Evolutionary conservation across 2,113 vertebrate genomes (phyloP), one percentile per base, ranked within the genome.

Genomic region (Syngnathus floridae): DNA sequence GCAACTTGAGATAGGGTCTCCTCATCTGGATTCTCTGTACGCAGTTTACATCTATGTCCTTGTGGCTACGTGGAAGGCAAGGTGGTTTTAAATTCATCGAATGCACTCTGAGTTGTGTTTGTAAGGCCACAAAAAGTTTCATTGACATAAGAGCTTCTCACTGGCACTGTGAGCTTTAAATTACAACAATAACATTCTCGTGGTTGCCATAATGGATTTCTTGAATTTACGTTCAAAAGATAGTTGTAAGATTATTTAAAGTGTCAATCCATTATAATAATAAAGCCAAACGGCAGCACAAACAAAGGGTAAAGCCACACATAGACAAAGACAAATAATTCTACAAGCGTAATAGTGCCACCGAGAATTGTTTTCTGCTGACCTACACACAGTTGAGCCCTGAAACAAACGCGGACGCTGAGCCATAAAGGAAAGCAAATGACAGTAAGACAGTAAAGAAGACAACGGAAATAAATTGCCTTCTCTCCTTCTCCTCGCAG

Each of bases 301-400:
- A 45, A 45, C 22, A 57, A 35, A 57, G 52, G 21, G 52, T 31
- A 54, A 54, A 21, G 13, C 7, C 31, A 57, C 31, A 19, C 0
- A 16, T 10, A 4, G 5, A 52, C 19, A 7, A 3, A 26, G 12
- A 11, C 21, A 14, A 36, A 31, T 37, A 19, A 17, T 31, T 19
- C 19, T 4, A 36, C 54, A 9, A 56, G 4, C 26, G 26, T 22
- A 55, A 55, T 14, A 5, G 5, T 31, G 6, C 35, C 17, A 76
- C 55, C 55, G 52, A 35, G 51, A 61, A 85, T 84, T 69, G 58
- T 84, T 88, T 78, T 75, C 61, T 82, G 79, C 84, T 82, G 77
- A 82, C 62, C 67, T 61, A 68, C 36, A 76, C 72, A 79, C 38
- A 65, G 67, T 37, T 48, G 17, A 48, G 64, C 40, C 14, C 63